Evolutionary conservation across 2,888 invertebrate genomes (phyloP), one percentile per base, ranked within the genome.

Genomic region (Xanthostigma xanthostigma): DNA sequence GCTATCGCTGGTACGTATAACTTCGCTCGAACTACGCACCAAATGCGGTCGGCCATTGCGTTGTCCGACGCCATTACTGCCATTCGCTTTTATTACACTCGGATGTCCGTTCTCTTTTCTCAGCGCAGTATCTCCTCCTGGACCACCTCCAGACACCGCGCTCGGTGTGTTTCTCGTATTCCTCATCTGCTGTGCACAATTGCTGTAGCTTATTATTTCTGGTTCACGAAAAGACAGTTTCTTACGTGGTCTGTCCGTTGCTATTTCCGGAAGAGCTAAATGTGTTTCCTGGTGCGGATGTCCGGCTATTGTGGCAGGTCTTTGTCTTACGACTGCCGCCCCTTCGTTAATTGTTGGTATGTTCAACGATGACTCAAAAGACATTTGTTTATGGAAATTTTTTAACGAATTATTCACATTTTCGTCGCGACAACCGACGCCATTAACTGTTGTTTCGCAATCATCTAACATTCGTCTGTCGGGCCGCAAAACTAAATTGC

Each of bases 141-240:
- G 45, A 49, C 50, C 44, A 34, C 58, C 54, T 70, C 71, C 52
- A 64, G 59, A n/a, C 70, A 70, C 10, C 72, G 64, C 12, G 68
- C 67, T 34, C 67, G 47, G 6, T 66, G 12, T 49, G 47, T 27
- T 53, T 44, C 17, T 39, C 41, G 14, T 62, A 61, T 47, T 61
- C 64, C 45, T 51, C 2, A 27, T 27, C 27, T 27, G 27, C 27
- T 27, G 27, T 27, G 27, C 27, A 27, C 27, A 27, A 27, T 27
- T 27, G 27, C 27, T 27, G 38, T 64, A 66, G 14, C 70, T 67
- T 52, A 79, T 71, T 44, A 84, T 81, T 67, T 86, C 86, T 3
- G 90, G 90, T 59, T 90, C 89, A 51, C 87, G 79, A 66, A 91
- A 91, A 9, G 89, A 90, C 10, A 91, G 69, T 64, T 90, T 91